Evolutionary conservation across 1,140 invertebrate species (phyloP), one percentile per base, ranked within the genome.

Genomic region (Brachionus paranguensis): DNA sequence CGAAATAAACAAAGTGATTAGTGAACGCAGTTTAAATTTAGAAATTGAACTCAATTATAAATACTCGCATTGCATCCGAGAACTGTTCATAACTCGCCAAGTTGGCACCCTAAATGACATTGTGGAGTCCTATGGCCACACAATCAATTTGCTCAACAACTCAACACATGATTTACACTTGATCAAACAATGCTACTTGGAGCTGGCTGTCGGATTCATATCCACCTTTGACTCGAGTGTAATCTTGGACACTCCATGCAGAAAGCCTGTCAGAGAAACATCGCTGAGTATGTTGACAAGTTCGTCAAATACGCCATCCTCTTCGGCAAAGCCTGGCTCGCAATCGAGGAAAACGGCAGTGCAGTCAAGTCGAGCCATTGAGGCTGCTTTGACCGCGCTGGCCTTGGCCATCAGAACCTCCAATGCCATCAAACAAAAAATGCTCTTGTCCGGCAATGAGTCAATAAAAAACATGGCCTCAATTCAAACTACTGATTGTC

Each of bases 11-110:
- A 81, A 47, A 60, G 53, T 81, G 2, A 60, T 81, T 3, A 55
- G 29, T 24, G 78, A 68, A 20, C 29, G 64, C 65, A 81, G 78
- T n/a, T 12, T 64, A 17, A 60, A 17, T 41, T 11, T 81, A 12
- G 64, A 81, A 41, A 81, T 68, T 17, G 78, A 81, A 64, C 41
- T 81, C 14, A 81, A 64, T 12, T 81, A 81, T n/a, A 60, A 68
- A 20, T 81, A 81, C 27, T 60, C 78, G 0, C 78, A 81, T 64
- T 64, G 78, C 14, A 43, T 81, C 3, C 29, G 64, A 47, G 78
- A 81, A n/a, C 17, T 81, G 27, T 81, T 64, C 53, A 64, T 60
- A 8, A 81, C n/a, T 45, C 33, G 53, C 12, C 78, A 64, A 64
- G 27, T 64, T 11, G 53, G 78, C 20, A 60, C 17, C 41, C 29